Evolutionary conservation across 2,888 invertebrate genomes (phyloP).

Genomic region (Drosophila sordidapex): DNA sequence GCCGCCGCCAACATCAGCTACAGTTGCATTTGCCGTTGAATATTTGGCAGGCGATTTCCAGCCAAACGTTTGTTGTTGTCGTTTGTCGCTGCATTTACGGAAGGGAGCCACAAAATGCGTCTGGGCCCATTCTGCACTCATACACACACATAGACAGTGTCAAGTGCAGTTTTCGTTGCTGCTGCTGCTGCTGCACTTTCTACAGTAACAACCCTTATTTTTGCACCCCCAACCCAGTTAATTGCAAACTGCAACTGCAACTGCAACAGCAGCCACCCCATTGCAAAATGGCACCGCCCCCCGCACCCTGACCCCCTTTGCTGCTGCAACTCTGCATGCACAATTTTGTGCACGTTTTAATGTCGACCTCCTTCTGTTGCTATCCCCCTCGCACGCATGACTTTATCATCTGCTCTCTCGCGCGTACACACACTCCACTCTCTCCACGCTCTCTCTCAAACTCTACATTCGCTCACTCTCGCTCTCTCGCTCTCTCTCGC

Average conservation of each 20-base stretch:
- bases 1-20: conserved; percentile 25
- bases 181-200: conserved; percentile 55
- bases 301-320: conserved; percentile 2
- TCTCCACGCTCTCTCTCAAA: conserved; percentile 8
- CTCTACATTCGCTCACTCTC: background rate
- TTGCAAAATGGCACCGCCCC: conserved; percentile 7
- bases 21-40: conserved; percentile 38
- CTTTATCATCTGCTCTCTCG: conserved; percentile 15
- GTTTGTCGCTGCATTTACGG: conserved; percentile 20
- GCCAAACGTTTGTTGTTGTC: conserved; percentile 29
- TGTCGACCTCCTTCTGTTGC: conserved; percentile 51
- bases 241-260: conserved; percentile 40
- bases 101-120: conserved; percentile 57
- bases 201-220: conserved; percentile 73
- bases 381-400: conserved; percentile 21
- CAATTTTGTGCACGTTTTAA: conserved; percentile 63
- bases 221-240: conserved; percentile 16
- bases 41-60: conserved; percentile 29
- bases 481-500: conserved; percentile 21
- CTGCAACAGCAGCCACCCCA: conserved; percentile 43
- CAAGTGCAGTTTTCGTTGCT: conserved; percentile 53
- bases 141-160: conserved; percentile 35
- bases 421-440: conserved; percentile 3
- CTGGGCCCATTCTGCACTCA: conserved; percentile 59
- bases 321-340: conserved; percentile 27